phyloP scores from a whole-genome alignment of 2,113 vertebrate genomes.

The Pygoscelis adeliae region DNA sequence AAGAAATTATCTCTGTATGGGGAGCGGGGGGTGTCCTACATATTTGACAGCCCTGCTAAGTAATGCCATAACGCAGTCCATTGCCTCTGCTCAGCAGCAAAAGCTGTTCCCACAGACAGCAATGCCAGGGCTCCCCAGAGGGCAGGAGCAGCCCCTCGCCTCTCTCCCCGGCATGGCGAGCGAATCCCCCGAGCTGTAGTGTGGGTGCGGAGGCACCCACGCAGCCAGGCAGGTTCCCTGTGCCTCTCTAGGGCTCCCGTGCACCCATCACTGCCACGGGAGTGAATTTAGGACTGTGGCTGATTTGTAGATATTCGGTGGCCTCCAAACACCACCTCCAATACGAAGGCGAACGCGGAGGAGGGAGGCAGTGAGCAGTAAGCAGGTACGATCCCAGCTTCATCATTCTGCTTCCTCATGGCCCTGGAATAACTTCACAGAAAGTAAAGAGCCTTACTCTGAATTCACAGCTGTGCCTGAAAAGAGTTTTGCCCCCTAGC shows the following conservation, averaged over 20 bases:
- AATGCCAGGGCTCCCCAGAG: accelerated
- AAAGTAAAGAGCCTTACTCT: background rate
- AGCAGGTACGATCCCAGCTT: background rate
- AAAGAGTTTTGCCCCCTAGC: background rate
- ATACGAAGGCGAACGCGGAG: accelerated
- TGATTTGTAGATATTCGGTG: background rate
- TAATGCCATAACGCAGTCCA: accelerated
- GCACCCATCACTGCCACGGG: background rate
- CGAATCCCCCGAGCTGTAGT: accelerated
- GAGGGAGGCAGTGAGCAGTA: background rate
- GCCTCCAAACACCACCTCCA: background rate
- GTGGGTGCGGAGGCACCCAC: accelerated
- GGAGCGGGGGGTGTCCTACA: background rate
- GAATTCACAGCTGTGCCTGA: background rate
- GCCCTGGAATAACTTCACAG: background rate
- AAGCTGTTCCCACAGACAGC: background rate
- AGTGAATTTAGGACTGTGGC: background rate
- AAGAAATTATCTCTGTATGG: background rate
- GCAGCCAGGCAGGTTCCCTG: accelerated
- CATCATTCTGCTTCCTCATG: background rate
- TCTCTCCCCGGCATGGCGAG: accelerated
- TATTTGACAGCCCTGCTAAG: background rate
- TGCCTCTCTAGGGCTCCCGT: background rate
- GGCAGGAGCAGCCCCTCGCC: background rate
- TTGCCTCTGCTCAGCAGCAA: background rate